Evolutionary conservation across 2,888 invertebrate genomes (phyloP).

Genomic region (Helobdella robusta): DNA sequence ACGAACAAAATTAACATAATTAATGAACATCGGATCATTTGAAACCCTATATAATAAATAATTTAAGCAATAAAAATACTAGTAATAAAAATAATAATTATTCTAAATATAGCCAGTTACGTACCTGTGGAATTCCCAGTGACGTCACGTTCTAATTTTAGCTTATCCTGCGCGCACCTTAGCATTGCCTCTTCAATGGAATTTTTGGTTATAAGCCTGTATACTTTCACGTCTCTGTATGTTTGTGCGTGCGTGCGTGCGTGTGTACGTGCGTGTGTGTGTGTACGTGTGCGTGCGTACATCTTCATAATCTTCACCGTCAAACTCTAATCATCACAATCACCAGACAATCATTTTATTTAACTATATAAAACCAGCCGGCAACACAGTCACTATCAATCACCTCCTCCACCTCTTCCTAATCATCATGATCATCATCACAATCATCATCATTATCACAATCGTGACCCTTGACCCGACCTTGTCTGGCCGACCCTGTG

Average conservation of each 20-base stretch:
- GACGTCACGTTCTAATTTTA: constrained; percentile 80
- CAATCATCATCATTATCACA: background rate
- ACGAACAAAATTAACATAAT: background rate
- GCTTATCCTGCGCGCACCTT: constrained; percentile 77
- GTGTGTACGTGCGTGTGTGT: no score
- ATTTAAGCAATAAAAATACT: background rate
- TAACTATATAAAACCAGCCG: background rate
- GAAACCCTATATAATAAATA: background rate
- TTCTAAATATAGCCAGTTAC: background rate
- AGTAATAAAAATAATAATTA: constrained; percentile 14
- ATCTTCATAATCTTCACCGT: background rate
- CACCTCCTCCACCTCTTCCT: background rate
- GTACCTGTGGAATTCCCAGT: constrained; percentile 40
- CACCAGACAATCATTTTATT: background rate
- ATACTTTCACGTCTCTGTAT: constrained; percentile 74
- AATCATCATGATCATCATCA: no score
- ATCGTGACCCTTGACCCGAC: constrained; percentile 40
- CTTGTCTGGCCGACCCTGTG: constrained; percentile 59
- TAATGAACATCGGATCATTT: background rate
- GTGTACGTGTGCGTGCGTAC: background rate
- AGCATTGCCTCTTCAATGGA: constrained; percentile 89
- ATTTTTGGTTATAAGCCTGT: constrained; percentile 70
- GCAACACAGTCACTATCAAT: background rate
- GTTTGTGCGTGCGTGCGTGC: no score
- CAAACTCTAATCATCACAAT: background rate